Conservation (phyloP, 1,140 invertebrate species). For the Tetragonula clypearis region DNA sequence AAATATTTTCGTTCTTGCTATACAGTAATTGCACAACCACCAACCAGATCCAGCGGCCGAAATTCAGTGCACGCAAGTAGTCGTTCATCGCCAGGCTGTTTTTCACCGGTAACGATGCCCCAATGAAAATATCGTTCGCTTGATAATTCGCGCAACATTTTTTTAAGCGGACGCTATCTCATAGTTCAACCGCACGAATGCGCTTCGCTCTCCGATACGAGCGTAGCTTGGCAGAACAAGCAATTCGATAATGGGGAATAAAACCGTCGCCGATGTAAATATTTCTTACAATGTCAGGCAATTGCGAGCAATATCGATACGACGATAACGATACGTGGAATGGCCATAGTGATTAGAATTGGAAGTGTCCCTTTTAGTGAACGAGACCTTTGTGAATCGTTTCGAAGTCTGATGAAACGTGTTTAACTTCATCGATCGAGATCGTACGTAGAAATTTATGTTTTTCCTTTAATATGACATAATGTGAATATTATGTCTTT, state of each 20-base stretch:
- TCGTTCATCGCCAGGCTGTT: slow-evolving; percentile 24
- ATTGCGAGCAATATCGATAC: background rate
- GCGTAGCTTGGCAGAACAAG: background rate
- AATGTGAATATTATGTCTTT: too few species aligned
- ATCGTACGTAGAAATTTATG: slow-evolving; percentile 51
- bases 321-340: slow-evolving; percentile 1
- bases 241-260: slow-evolving; percentile 13
- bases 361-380: background rate
- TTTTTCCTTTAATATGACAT: too few species aligned
- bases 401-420: slow-evolving; percentile 73
- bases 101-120: background rate
- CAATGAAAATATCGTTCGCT: slow-evolving; percentile 9
- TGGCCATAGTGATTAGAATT: too few species aligned
- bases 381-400: background rate
- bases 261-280: slow-evolving; percentile 14
- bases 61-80: slow-evolving; percentile 19
- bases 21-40: slow-evolving; percentile 16
- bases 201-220: too few species aligned
- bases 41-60: too few species aligned
- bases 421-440: slow-evolving; percentile 33
- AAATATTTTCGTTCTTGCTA: slow-evolving; percentile 7
- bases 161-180: background rate
- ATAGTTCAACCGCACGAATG: background rate
- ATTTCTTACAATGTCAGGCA: slow-evolving; percentile 4
- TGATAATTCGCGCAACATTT: background rate